These are phyloP conservation scores for Takifugu flavidus DNA, from an alignment of 2,113 vertebrate genomes.

Conservation along the genomic window DNA sequence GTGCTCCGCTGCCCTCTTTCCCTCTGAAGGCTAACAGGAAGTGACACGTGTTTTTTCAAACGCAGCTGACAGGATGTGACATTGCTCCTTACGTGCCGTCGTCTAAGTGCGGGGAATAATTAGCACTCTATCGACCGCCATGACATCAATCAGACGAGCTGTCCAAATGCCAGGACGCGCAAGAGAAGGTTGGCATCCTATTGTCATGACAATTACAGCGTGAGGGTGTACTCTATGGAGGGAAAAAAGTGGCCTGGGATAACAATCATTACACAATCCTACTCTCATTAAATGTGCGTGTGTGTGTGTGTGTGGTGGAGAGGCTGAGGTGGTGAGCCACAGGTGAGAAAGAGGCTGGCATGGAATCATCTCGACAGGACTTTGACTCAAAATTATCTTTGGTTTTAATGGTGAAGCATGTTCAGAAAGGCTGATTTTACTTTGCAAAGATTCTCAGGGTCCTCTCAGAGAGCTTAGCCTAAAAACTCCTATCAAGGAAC, in stretches of 20 bases:
- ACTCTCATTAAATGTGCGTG: conserved; percentile 7
- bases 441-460: too few relatives aligned
- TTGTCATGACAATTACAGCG: conserved; percentile 15
- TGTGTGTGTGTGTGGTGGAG: conserved; percentile 6
- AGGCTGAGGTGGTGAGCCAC: conserved; percentile 22
- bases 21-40: conserved; percentile 79
- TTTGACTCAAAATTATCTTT: conserved; percentile 36
- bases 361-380: conserved; percentile 61
- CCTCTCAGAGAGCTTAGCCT: too few relatives aligned
- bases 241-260: conserved; percentile 42
- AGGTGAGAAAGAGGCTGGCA: conserved; percentile 56
- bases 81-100: conserved; percentile 58
- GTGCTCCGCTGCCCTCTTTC: conserved; percentile 37
- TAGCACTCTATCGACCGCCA: conserved; percentile 62
- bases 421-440: conserved; percentile 18
- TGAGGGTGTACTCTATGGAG: too few relatives aligned
- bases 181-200: conserved; percentile 30
- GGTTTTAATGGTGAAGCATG: conserved; percentile 32
- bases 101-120: conserved; percentile 70
- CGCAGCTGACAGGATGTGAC: conserved; percentile 86
- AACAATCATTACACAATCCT: conserved; percentile 65
- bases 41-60: conserved; percentile 81
- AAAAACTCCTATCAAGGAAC: too few relatives aligned
- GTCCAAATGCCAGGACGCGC: conserved; percentile 45
- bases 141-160: conserved; percentile 69